phyloP scores from a whole-genome alignment of 2,113 vertebrate species.

The Litocranius walleri region DNA sequence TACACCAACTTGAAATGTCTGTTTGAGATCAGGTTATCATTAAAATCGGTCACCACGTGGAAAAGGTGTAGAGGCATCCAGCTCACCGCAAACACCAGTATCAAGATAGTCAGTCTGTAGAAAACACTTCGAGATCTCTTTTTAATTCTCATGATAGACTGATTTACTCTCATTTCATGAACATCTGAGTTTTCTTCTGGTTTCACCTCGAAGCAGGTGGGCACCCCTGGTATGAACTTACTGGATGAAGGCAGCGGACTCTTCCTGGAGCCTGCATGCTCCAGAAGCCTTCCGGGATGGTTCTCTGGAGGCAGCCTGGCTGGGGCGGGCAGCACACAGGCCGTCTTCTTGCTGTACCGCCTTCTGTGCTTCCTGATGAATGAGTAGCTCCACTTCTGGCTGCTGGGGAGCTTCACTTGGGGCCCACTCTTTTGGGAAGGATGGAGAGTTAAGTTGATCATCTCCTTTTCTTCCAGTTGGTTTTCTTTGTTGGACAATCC shows the following conservation, averaged over 20 bases:
- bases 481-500: constrained; percentile 77
- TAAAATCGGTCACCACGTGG: constrained; percentile 88
- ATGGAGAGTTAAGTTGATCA: constrained; percentile 84
- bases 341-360: constrained; percentile 84
- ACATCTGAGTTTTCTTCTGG: constrained; percentile 80
- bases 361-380: constrained; percentile 81
- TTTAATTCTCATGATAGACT: constrained; percentile 78
- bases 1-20: constrained; percentile 89
- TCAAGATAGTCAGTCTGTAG: constrained; percentile 84
- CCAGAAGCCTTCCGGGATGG: constrained; percentile 64
- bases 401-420: constrained; percentile 48
- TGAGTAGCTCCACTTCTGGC: constrained; percentile 74
- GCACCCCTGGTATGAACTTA: constrained; percentile 82
- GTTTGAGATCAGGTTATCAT: constrained; percentile 86
- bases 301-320: constrained; percentile 68
- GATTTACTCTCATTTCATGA: constrained; percentile 75
- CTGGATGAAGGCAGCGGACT: constrained; percentile 78
- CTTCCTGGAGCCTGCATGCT: constrained; percentile 73
- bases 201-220: constrained; percentile 86
- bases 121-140: constrained; percentile 84
- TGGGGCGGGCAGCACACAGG: constrained; percentile 82
- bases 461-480: constrained; percentile 84
- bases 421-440: constrained; percentile 67
- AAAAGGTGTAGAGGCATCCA: constrained; percentile 90
- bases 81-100: constrained; percentile 85